Evolutionary conservation across 2,113 vertebrate species (phyloP), one percentile per base, ranked within the genome.

Genomic region (Lanius collurio): DNA sequence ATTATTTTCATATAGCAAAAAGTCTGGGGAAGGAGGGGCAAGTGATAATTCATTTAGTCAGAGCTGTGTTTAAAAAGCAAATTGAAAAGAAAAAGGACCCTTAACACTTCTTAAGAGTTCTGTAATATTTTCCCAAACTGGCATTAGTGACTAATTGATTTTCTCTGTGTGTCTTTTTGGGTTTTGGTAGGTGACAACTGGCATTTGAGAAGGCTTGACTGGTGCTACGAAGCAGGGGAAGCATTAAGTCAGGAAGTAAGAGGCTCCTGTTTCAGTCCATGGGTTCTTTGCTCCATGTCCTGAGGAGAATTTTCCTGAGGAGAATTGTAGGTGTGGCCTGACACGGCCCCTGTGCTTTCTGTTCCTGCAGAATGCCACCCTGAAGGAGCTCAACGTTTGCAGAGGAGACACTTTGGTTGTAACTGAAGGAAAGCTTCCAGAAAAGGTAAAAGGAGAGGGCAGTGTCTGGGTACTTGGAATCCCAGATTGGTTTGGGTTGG

Each of bases 331-430:
- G 1, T 2, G 13, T 7, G 37, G 15, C 2, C 28, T 88, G 18
- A 64, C 5, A 26, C 7, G 23, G 5, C 1, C 15, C 2, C 52
- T 59, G 18, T 39, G 41, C 55, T 95, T 90, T 97, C 65, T 97
- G 5, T 93, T 13, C 90, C 90, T 86, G 42, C 95, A 99, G 99
- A 97, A 98, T 71, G 98, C 98, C n/a, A 97, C 98, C n/a, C 88
- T 99, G 95, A 98, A 98, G 74, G 98, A 99, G 15, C 95, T 99
- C 60, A 98, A 97, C 44, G 95, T 99, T 17, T 97, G 77, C 94
- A 98, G 96, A 39, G 99, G 99, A 85, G 99, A 99, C 47, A 99
- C 98, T 15, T 95, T 99, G 86, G 97, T 99, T 39, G 28, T 99
- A 85, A 97, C 96, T 27, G 98, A 99, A 96, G 99, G 99, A 73